These are phyloP conservation scores for Amphipoea oculea DNA, from an alignment of 2,888 invertebrate genomes.

Conservation along the genomic window DNA sequence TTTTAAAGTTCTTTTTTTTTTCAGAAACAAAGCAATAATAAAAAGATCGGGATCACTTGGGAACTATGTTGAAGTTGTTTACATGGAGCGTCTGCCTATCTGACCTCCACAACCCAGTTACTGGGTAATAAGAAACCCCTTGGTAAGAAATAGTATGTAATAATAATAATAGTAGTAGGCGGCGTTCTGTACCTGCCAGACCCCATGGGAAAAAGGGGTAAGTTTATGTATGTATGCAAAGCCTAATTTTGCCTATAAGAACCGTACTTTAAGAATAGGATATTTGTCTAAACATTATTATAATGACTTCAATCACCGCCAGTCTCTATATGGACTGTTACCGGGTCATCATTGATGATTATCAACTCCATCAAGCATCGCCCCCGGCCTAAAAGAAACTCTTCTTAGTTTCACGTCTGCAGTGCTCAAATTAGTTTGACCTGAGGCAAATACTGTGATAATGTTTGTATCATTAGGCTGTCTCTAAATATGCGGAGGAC, in stretches of 20 bases:
- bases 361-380: slow-evolving; percentile 25
- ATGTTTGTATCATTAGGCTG: slow-evolving; percentile 8
- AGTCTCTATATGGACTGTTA: background rate
- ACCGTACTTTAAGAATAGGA: background rate
- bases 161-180: background rate
- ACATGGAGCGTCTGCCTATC: no score
- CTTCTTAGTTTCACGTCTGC: slow-evolving; percentile 34
- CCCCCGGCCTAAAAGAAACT: slow-evolving; percentile 56
- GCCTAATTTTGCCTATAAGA: background rate
- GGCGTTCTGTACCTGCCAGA: background rate
- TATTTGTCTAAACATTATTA: background rate
- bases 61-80: no score
- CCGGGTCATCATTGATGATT: slow-evolving; percentile 29
- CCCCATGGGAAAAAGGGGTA: background rate
- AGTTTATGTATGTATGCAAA: background rate
- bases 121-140: background rate
- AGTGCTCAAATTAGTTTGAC: slow-evolving; percentile 47
- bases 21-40: no score
- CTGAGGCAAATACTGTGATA: slow-evolving; percentile 25
- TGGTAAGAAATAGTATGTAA: background rate
- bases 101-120: background rate
- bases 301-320: background rate
- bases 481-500: background rate
- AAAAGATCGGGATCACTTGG: no score
- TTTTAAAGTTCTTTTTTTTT: no score